Base-by-base conservation (phyloP, 2,113 vertebrate genomes). In the Cyphomyrus plagiostoma region DNA sequence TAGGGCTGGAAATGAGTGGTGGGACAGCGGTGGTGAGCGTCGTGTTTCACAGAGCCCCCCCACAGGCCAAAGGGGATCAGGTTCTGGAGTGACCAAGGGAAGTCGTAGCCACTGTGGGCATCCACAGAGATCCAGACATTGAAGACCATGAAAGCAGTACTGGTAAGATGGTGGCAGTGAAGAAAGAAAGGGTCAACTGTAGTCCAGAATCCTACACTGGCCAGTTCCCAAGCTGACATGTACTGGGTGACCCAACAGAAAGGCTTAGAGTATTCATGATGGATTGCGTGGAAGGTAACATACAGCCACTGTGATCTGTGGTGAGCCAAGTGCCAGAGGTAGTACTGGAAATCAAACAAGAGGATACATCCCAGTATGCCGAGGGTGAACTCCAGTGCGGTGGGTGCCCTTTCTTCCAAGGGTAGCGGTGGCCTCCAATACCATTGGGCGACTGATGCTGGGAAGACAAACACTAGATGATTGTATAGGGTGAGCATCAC, bases 281-380 rank as follows among this genome's bases (percentile, higher is more conserved):
- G 94, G 39, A 96, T 94, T 52, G 95, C 95, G 2, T 96, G 95
- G 92, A 96, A 96, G 26, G 93, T 96, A 23, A 93, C 93, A 23
- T 95, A 96, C 48, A 96, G 92, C 95, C 95, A 96, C 84, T 90
- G 90, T 90, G 95, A 92, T 86, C 74, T 93, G 92, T 96, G 95
- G 86, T 96, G 95, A 74, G 95, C 91, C 89, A 95, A 88, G 90
- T 96, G 95, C 95, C 96, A 96, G 90, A 96, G 94, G 88, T 93
- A 96, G 91, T 96, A 96, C 89, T 96, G 96, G 58, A 95, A 95
- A 91, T 96, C 95, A 93, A 96, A 96, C 17, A 96, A 94, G 13
- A 96, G 92, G 11, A 95, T 92, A 89, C 94, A 96, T 87, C 92
- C 92, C 26, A 91, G 89, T 10, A 96, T 92, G 0, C 95, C 95